A percentile compares a stretch with the other conserved stretches of the same genome.
phyloP scores from a whole-genome alignment of 2,113 vertebrate genomes.

The Tychaedon coryphoeus region DNA sequence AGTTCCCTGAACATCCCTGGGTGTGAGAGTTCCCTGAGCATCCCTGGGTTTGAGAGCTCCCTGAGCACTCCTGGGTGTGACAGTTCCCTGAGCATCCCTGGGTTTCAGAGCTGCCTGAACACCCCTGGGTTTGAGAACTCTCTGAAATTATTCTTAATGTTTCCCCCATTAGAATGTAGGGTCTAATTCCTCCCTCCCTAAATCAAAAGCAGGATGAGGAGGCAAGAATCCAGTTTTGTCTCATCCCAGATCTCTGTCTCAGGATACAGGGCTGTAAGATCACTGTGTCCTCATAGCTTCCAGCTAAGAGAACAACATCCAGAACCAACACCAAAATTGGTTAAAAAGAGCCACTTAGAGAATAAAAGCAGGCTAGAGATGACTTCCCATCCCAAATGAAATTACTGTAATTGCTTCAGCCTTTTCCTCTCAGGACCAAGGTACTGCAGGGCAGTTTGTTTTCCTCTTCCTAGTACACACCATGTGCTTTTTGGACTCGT shows the following conservation, averaged over 20 bases:
- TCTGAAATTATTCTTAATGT: neutral
- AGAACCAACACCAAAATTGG: slow-evolving; percentile 26
- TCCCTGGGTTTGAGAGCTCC: too few relatives aligned
- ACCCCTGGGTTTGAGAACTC: too few relatives aligned
- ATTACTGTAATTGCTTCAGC: slow-evolving; percentile 12
- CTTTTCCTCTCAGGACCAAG: neutral
- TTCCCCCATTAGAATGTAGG: neutral
- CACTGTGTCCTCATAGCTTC: neutral
- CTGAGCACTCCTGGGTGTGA: neutral
- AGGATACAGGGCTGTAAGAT: neutral
- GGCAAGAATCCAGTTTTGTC: neutral
- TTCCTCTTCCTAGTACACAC: neutral
- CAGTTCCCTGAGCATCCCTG: neutral
- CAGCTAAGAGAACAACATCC: slow-evolving; percentile 27
- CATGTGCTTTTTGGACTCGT: neutral
- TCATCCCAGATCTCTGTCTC: slow-evolving; percentile 14
- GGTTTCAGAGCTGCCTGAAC: neutral
- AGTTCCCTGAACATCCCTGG: neutral
- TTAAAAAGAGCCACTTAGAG: slow-evolving; percentile 26
- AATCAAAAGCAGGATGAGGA: slow-evolving; percentile 14
- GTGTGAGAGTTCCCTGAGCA: neutral
- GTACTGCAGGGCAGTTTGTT: neutral
- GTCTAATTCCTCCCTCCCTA: neutral
- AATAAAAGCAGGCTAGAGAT: slow-evolving; percentile 33
- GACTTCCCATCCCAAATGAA: slow-evolving; percentile 1